Percentiles rank a stretch among this genome's conserved stretches.
phyloP scores from a whole-genome alignment of 2,113 vertebrate species.

The Oceanodroma tethys region DNA sequence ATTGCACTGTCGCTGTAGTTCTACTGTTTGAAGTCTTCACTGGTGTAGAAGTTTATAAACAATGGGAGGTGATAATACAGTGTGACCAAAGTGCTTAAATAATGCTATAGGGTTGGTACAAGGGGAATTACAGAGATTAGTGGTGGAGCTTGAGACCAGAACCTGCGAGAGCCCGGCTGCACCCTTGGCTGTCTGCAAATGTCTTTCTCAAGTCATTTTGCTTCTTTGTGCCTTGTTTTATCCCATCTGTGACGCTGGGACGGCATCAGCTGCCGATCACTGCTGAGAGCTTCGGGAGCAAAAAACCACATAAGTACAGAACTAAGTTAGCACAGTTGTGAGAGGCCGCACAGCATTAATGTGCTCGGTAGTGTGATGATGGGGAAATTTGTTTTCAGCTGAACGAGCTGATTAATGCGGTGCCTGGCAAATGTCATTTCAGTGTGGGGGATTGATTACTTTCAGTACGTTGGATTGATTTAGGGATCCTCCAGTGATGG shows the following conservation, averaged over 20 bases:
- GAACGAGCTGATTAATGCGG: neutral
- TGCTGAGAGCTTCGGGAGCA: neutral
- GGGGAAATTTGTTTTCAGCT: neutral
- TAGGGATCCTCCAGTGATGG: neutral
- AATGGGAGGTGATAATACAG: neutral
- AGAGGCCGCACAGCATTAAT: rapidly evolving
- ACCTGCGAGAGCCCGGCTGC: neutral
- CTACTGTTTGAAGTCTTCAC: neutral
- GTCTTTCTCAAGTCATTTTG: neutral
- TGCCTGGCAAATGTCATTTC: neutral
- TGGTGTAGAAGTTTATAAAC: neutral
- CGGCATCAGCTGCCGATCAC: neutral
- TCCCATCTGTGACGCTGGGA: neutral
- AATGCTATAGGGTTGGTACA: rapidly evolving
- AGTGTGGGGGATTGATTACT: neutral
- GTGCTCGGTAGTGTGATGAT: rapidly evolving
- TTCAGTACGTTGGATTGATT: neutral
- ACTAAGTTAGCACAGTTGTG: neutral
- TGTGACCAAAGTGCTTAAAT: neutral
- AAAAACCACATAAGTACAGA: rapidly evolving
- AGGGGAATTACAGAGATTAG: neutral
- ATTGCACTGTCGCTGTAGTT: neutral
- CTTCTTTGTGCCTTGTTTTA: neutral
- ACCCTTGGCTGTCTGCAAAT: neutral
- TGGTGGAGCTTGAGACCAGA: neutral